phyloP scores from a whole-genome alignment of 2,888 invertebrate species.

The Quadroppia sp. region DNA sequence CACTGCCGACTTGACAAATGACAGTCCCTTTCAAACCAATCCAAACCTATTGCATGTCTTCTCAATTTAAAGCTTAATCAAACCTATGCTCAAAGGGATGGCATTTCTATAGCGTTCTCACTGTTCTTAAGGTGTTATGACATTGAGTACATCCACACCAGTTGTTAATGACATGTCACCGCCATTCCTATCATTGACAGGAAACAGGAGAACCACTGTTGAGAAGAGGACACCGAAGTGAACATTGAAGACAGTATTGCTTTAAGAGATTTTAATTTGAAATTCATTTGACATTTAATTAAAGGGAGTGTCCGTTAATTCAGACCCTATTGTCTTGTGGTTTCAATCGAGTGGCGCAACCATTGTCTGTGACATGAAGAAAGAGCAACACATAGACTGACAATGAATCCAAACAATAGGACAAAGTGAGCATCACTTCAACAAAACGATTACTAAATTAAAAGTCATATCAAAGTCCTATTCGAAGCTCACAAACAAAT shows the following conservation, averaged over 20 bases:
- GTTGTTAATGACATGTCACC: constrained; percentile 20
- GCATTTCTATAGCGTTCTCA: not conserved
- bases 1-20: constrained; percentile 8
- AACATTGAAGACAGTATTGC: constrained; percentile 1
- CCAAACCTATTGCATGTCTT: not conserved
- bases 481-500: constrained; percentile 5
- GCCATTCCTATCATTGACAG: constrained; percentile 13
- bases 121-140: not conserved
- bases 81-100: not conserved
- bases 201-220: constrained; percentile 16
- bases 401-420: constrained; percentile 18
- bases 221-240: not conserved
- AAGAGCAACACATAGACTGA: constrained; percentile 12
- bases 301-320: constrained; percentile 30
- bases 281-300: constrained; percentile 10
- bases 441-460: constrained; percentile 32
- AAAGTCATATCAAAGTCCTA: not conserved
- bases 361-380: constrained; percentile 2
- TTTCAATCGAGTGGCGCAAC: constrained; percentile 3
- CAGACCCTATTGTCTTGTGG: not conserved
- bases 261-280: constrained; percentile 16
- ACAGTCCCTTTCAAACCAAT: not conserved
- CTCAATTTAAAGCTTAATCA: not conserved
- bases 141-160: not conserved
- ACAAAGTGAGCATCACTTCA: constrained; percentile 34